A percentile compares a stretch with the other conserved stretches of the same genome.
Evolutionary conservation across 2,888 invertebrate species (phyloP).

Genomic region (Agrenia bidenticulata): DNA sequence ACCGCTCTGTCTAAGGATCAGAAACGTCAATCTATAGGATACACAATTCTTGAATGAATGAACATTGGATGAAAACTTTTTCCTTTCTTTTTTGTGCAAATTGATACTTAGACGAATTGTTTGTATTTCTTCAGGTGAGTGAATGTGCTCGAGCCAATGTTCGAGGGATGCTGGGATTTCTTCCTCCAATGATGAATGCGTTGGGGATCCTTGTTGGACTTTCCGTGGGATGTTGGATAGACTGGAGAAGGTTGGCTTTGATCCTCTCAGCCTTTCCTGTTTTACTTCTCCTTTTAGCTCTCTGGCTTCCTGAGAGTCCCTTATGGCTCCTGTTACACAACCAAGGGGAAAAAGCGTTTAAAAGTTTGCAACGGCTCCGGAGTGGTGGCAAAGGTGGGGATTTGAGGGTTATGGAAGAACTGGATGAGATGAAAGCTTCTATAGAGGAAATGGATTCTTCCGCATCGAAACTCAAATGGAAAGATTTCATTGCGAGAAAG

Average conservation of each 20-base stretch:
- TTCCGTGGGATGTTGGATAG: conserved; percentile 62
- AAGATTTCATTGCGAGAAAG: background rate
- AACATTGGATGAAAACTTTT: background rate
- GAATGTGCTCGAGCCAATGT: conserved; percentile 67
- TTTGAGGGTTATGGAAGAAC: conserved; percentile 31
- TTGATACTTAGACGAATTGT: background rate
- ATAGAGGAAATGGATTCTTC: conserved; percentile 19
- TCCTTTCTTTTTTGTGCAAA: background rate
- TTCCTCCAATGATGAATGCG: conserved; percentile 67
- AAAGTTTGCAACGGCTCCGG: conserved; percentile 61
- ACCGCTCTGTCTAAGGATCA: too few species aligned
- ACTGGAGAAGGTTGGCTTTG: conserved; percentile 65
- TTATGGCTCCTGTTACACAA: conserved; percentile 62
- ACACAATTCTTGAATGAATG: too few species aligned
- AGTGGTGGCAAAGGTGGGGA: conserved; percentile 52
- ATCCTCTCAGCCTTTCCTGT: conserved; percentile 60
- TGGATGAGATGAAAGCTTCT: conserved; percentile 31
- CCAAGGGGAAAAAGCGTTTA: conserved; percentile 58
- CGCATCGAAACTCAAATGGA: background rate
- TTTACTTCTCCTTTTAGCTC: conserved; percentile 59
- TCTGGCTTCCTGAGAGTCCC: conserved; percentile 67
- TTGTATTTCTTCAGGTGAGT: conserved; percentile 55
- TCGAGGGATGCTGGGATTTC: conserved; percentile 66
- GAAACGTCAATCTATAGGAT: too few species aligned
- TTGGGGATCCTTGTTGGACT: conserved; percentile 67